A percentile compares a stretch with the other conserved stretches of the same genome.
These are phyloP conservation scores for Marmota flaviventris DNA, from an alignment of 2,113 vertebrate genomes.

Conservation along the genomic window DNA sequence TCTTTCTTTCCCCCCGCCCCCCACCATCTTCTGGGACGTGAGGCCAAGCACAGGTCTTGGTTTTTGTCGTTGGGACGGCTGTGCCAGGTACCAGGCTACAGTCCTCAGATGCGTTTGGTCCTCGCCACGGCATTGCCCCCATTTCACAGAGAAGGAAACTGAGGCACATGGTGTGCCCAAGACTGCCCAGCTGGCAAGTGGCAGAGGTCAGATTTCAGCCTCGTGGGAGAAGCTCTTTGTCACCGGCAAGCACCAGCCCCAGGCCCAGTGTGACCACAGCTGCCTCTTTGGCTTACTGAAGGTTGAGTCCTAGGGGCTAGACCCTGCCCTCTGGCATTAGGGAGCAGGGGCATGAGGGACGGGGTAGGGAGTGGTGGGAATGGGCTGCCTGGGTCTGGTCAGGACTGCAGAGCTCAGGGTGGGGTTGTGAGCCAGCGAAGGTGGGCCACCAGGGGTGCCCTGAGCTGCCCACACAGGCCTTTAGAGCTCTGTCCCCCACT, in stretches of 20 bases:
- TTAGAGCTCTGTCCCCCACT: too few species aligned
- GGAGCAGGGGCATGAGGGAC: fast-evolving
- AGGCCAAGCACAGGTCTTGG: background rate
- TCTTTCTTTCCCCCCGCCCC: background rate
- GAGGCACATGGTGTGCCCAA: background rate
- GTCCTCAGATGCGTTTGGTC: background rate
- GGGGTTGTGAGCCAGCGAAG: background rate
- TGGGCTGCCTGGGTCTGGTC: too few species aligned
- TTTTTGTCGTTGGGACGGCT: background rate
- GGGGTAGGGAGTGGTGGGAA: background rate
- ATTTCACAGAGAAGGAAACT: background rate
- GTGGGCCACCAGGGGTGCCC: background rate
- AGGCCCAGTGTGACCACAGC: fast-evolving
- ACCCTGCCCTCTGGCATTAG: background rate
- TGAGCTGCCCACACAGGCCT: background rate
- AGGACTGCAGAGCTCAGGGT: too few species aligned
- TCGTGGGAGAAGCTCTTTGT: background rate
- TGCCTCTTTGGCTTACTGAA: background rate
- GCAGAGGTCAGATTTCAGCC: too few species aligned
- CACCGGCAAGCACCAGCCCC: background rate
- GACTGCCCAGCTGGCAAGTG: background rate
- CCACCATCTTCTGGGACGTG: background rate
- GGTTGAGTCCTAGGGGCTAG: background rate
- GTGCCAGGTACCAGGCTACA: background rate
- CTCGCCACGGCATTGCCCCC: fast-evolving